Evolutionary conservation across 2,113 vertebrate species (phyloP), one percentile per base, ranked within the genome.

Genomic region (Pao palembangensis): DNA sequence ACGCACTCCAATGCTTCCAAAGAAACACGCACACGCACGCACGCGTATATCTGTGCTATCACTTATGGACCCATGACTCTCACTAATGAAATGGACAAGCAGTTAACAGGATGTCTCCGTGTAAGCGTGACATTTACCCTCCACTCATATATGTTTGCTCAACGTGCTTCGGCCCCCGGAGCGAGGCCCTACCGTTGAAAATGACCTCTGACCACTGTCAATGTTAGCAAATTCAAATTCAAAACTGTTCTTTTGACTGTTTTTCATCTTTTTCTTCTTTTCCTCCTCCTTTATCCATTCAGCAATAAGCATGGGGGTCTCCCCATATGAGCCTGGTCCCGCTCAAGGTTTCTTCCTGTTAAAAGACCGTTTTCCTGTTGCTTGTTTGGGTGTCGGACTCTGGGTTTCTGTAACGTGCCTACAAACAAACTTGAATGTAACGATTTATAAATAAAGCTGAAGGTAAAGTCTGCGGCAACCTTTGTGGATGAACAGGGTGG

Each of bases 351-450:
- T 28, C 25, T 28, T 28, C 25, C 6, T 28, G 25, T 28, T 28
- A 28, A 28, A 28, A 28, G 25, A 4, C 5, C 25, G 5, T 28
- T 28, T 28, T 28, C 23, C 23, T 3, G 23, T 5, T 5, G 5
- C 23, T 25, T 25, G 3, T 25, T 25, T 5, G 23, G 23, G 23
- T 25, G 23, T 25, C 23, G 23, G 23, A 25, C 23, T 25, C 5
- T 25, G 23, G 23, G 23, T 25, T 5, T n/a, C n/a, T n/a, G n/a
- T n/a, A n/a, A 25, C 23, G 5, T 2, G 23, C 23, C 5, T 25
- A 44, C 42, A 5, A 13, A 44, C 42, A 44, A 13, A 3, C 42
- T 14, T 44, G 75, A 67, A 23, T 72, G 81, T 81, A 83, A 86
- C 83, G 88, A 87, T 82, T n/a, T n/a, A n/a, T n/a, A n/a, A n/a